Conservation (phyloP, 2,888 invertebrate species). For the Gymnocheta viridis region DNA sequence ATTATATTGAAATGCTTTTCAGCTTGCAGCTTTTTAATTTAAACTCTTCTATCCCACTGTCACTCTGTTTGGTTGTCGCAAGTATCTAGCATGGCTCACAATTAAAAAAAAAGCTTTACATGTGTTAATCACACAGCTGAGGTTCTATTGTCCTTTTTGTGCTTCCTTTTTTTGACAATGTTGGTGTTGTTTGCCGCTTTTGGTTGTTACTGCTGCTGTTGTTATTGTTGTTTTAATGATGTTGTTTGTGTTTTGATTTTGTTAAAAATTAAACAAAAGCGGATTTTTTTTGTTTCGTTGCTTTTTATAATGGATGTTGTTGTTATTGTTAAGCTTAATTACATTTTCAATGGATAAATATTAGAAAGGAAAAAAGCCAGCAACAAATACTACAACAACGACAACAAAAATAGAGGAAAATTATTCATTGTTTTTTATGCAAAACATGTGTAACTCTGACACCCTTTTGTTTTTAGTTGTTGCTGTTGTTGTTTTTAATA, state of each 20-base stretch:
- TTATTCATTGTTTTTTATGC: slow-evolving; percentile 71
- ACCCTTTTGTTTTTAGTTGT: slow-evolving; percentile 68
- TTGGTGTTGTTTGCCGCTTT: slow-evolving; percentile 56
- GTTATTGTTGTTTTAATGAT: slow-evolving; percentile 67
- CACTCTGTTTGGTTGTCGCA: background rate
- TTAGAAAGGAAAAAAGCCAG: slow-evolving; percentile 46
- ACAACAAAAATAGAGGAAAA: slow-evolving; percentile 46
- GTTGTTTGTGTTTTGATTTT: slow-evolving; percentile 68
- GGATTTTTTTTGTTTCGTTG: slow-evolving; percentile 22
- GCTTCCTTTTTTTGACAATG: slow-evolving; percentile 43
- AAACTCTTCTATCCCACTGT: slow-evolving; percentile 1
- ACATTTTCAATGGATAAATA: slow-evolving; percentile 63
- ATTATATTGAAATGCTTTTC: too few species aligned
- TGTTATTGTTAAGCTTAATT: slow-evolving; percentile 67
- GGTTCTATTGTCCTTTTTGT: slow-evolving; percentile 65
- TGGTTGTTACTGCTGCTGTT: slow-evolving; percentile 40
- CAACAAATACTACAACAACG: slow-evolving; percentile 69
- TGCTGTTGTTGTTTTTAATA: slow-evolving; percentile 43
- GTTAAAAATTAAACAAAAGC: slow-evolving; percentile 58
- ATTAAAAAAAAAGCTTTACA: slow-evolving; percentile 60
- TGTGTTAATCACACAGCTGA: slow-evolving; percentile 71
- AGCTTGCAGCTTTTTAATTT: background rate
- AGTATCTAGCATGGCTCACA: slow-evolving; percentile 25
- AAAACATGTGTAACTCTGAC: slow-evolving; percentile 69
- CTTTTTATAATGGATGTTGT: slow-evolving; percentile 39